A percentile compares a stretch with the other conserved stretches of the same genome.
These are phyloP conservation scores for Sphinx pinastri DNA, from an alignment of 2,888 invertebrate species.

Conservation along the genomic window DNA sequence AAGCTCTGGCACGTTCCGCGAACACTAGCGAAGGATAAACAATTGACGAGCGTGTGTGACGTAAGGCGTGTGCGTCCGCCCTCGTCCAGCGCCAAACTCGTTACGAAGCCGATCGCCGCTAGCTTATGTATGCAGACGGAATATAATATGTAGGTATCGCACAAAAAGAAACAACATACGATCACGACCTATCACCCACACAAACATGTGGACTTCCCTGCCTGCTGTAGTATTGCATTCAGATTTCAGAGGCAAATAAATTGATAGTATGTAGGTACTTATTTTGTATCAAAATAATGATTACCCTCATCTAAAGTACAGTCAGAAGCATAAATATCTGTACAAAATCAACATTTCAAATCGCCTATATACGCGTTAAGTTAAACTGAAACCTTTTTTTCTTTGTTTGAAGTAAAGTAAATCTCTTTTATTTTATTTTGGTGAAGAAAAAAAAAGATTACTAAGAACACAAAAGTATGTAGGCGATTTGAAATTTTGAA, in stretches of 20 bases:
- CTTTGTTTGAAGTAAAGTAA: too few species aligned
- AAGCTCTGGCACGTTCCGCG: slow-evolving; percentile 75
- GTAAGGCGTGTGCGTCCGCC: slow-evolving; percentile 57
- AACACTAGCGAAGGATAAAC: slow-evolving; percentile 47
- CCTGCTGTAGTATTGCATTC: neutral
- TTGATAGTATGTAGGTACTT: neutral
- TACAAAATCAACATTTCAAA: too few species aligned
- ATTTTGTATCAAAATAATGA: neutral
- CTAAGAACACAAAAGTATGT: too few species aligned
- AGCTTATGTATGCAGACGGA: slow-evolving; percentile 47
- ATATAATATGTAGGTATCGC: slow-evolving; percentile 25
- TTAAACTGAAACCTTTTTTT: too few species aligned
- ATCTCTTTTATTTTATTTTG: too few species aligned
- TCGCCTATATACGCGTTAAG: too few species aligned
- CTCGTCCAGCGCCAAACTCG: slow-evolving; percentile 67
- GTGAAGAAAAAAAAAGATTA: too few species aligned
- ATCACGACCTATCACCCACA: slow-evolving; percentile 15
- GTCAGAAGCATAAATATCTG: too few species aligned
- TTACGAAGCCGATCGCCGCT: slow-evolving; percentile 51
- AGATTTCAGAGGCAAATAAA: neutral
- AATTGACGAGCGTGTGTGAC: slow-evolving; percentile 44
- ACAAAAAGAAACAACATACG: slow-evolving; percentile 14
- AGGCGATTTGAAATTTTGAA: too few species aligned
- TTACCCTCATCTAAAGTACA: too few species aligned
- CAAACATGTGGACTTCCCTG: slow-evolving; percentile 12